phyloP scores from a whole-genome alignment of 2,888 invertebrate species.

The Microctonus brassicae region DNA sequence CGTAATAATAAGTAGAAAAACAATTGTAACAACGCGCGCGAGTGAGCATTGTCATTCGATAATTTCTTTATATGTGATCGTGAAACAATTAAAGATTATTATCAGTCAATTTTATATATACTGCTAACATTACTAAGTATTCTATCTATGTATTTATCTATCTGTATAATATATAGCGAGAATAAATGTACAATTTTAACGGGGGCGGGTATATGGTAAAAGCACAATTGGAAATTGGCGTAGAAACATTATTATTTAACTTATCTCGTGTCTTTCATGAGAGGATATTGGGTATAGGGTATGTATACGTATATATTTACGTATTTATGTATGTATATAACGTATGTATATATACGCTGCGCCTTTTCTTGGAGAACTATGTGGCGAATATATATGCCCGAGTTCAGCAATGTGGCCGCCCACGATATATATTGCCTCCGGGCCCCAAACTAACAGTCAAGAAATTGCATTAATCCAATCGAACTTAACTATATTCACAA shows the following conservation, averaged over 20 bases:
- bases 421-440: constrained; percentile 20
- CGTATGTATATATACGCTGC: constrained; percentile 5
- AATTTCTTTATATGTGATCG: constrained; percentile 1
- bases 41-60: constrained; percentile 21
- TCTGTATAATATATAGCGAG: background rate
- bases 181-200: background rate
- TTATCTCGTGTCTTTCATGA: constrained; percentile 14
- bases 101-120: background rate
- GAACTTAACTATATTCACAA: background rate
- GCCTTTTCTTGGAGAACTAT: constrained; percentile 24
- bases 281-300: constrained; percentile 10
- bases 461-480: background rate
- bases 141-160: background rate
- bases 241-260: constrained; percentile 23
- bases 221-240: background rate
- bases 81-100: constrained; percentile 20
- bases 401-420: constrained; percentile 5
- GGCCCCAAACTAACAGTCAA: constrained; percentile 5
- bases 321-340: background rate
- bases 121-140: too few relatives aligned
- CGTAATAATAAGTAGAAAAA: background rate
- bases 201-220: constrained; percentile 21
- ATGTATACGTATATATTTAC: background rate
- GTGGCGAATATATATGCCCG: background rate
- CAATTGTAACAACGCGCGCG: background rate